These are phyloP conservation scores for Leguminivora glycinivorella DNA, from an alignment of 1,140 invertebrate species.

Conservation along the genomic window DNA sequence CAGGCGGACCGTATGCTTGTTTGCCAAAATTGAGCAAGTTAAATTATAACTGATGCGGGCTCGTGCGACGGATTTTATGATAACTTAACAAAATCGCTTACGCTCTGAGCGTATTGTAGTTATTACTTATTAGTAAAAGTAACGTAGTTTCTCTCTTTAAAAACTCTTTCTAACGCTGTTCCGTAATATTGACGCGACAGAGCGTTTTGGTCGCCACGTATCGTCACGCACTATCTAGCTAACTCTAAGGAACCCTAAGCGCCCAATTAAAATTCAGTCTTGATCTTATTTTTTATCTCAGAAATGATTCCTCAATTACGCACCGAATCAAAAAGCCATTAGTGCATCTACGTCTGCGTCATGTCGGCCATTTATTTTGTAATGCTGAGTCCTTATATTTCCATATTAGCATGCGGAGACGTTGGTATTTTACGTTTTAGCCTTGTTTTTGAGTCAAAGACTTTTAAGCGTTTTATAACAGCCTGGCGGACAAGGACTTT, in stretches of 20 bases:
- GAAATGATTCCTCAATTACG: constrained; percentile 24
- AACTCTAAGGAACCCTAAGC: neutral
- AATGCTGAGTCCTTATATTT: constrained; percentile 7
- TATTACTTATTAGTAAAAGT: too few species aligned
- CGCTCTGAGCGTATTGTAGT: too few species aligned
- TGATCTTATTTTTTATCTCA: constrained; percentile 19
- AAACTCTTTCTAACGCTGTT: too few species aligned
- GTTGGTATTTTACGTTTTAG: constrained; percentile 24
- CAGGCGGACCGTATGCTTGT: too few species aligned
- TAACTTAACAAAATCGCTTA: too few species aligned
- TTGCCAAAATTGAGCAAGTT: too few species aligned
- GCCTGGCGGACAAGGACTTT: neutral
- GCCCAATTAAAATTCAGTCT: neutral
- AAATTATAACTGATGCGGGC: too few species aligned
- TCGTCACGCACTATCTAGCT: too few species aligned
- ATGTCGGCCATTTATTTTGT: constrained; percentile 5
- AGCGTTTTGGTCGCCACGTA: too few species aligned
- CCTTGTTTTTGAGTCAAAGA: neutral
- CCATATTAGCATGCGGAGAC: neutral
- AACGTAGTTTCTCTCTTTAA: too few species aligned
- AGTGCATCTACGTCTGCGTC: constrained; percentile 20
- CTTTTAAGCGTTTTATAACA: neutral
- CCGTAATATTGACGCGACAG: too few species aligned
- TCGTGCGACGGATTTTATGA: too few species aligned
- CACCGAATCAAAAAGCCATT: constrained; percentile 27